Evolutionary conservation across 2,888 invertebrate genomes (phyloP), one percentile per base, ranked within the genome.

Genomic region (Disparrhopalites patrizii): DNA sequence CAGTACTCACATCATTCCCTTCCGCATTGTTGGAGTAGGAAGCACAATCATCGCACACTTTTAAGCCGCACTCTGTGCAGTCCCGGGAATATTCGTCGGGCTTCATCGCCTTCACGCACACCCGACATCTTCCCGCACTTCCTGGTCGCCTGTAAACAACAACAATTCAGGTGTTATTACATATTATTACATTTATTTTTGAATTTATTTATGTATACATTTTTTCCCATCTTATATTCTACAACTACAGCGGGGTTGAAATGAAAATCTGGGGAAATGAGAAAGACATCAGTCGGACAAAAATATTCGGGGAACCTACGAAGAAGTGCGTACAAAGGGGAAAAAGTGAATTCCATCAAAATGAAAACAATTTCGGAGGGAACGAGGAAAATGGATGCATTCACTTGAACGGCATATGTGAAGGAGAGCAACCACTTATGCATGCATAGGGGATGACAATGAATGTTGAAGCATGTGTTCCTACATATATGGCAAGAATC

Each of bases 11-110:
- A 80, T 87, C 86, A 77, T 91, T 90, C 77, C 91, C 90, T 72
- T 89, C 88, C 77, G 90, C 89, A 69, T 89, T 87, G 77, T 91
- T 90, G 75, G 92, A 92, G 80, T 93, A 93, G 62, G 91, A 92
- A 73, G 93, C 92, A 79, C 93, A 93, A 81, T 93, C 93, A 80
- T 93, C 93, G 80, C 93, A 93, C 60, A 93, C 91, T 56, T 61
- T 61, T 15, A 68, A 91, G 77, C 91, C 88, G 80, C 93, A 94
- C 81, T 92, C 93, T 77, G 87, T 88, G 81, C 93, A 94, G 60
- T 87, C 89, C 79, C 90, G 87, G 79, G 87, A 91, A 79, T 89
- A 90, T 79, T 93, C 93, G 68, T 91, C 91, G 0, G 90, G 90
- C 77, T 90, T 90, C 79, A 94, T 87, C 66, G 90, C 90, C 80